Evolutionary conservation across 1,140 invertebrate genomes (phyloP).

Genomic region (Drosophila sulfurigaster): DNA sequence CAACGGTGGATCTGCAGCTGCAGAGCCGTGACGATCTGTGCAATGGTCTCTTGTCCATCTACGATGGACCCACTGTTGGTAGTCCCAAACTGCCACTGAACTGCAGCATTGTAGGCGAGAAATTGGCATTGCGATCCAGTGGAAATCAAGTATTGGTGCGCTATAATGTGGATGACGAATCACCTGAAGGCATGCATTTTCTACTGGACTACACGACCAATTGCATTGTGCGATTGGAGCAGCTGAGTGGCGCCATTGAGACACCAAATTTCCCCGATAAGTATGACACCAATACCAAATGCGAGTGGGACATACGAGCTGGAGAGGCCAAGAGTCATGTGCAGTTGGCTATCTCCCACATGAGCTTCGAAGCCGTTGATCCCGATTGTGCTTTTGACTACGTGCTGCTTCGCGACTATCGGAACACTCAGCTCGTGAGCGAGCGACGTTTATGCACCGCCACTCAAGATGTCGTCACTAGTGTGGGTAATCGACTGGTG

Average conservation of each 20-base stretch:
- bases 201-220: conserved; percentile 59
- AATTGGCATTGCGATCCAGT: conserved; percentile 37
- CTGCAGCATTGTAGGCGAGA: conserved; percentile 32
- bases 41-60: conserved; percentile 78
- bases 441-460: conserved; percentile 85
- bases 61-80: conserved; percentile 57
- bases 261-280: conserved; percentile 90
- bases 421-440: conserved; percentile 49
- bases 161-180: conserved; percentile 45
- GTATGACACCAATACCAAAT: conserved; percentile 88
- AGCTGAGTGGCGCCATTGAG: conserved; percentile 85
- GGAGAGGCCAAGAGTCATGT: conserved; percentile 89
- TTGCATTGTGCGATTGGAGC: conserved; percentile 86
- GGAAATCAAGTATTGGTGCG: conserved; percentile 65
- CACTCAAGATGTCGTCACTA: conserved; percentile 35
- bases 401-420: conserved; percentile 85
- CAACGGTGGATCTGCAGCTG: conserved; percentile 86
- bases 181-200: conserved; percentile 50
- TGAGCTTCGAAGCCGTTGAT: conserved; percentile 87
- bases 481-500: conserved; percentile 66
- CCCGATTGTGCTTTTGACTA: conserved; percentile 86
- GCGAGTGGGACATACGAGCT: conserved; percentile 91
- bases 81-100: conserved; percentile 35
- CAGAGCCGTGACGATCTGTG: conserved; percentile 36
- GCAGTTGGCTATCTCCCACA: conserved; percentile 90